Conservation (phyloP, 2,797 vertebrate species). For the Phrynocephalus forsythii region DNA sequence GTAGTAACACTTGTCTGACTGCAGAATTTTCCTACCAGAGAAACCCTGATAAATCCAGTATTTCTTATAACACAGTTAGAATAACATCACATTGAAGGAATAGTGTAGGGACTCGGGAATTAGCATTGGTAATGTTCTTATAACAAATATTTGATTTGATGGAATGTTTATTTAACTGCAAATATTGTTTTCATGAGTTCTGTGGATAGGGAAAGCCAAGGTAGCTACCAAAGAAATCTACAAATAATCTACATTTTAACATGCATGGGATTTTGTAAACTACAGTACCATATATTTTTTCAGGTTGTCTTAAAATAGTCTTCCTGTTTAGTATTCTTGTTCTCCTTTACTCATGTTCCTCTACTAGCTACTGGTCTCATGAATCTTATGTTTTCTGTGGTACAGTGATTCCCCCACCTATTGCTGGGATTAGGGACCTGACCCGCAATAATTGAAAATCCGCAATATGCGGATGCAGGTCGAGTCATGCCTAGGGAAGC, state of each 20-base stretch:
- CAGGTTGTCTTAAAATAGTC: conserved; percentile 56
- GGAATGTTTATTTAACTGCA: conserved; percentile 34
- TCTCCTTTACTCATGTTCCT: conserved; percentile 58
- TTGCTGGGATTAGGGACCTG: too few species aligned
- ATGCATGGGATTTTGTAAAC: conserved; percentile 69
- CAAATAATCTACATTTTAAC: conserved; percentile 5
- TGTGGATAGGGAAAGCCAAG: conserved; percentile 62
- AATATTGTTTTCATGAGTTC: conserved; percentile 43
- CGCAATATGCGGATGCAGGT: too few species aligned
- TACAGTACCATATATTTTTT: conserved; percentile 6
- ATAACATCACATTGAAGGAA: neutral
- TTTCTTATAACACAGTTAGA: neutral
- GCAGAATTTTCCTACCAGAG: neutral
- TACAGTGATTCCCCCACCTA: neutral
- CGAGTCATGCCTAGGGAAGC: too few species aligned
- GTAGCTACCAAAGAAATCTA: conserved; percentile 50
- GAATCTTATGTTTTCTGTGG: conserved; percentile 46
- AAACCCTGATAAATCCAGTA: neutral
- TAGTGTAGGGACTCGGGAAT: too few species aligned
- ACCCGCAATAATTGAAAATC: too few species aligned
- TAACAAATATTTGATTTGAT: neutral
- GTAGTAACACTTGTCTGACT: neutral
- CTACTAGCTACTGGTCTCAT: conserved; percentile 5
- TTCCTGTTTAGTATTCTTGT: conserved; percentile 62
- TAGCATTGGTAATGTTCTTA: neutral